A percentile compares a stretch with the other conserved stretches of the same genome.
Evolutionary conservation across 2,888 invertebrate species (phyloP).

Genomic region (Brachynemurus nebulosus): DNA sequence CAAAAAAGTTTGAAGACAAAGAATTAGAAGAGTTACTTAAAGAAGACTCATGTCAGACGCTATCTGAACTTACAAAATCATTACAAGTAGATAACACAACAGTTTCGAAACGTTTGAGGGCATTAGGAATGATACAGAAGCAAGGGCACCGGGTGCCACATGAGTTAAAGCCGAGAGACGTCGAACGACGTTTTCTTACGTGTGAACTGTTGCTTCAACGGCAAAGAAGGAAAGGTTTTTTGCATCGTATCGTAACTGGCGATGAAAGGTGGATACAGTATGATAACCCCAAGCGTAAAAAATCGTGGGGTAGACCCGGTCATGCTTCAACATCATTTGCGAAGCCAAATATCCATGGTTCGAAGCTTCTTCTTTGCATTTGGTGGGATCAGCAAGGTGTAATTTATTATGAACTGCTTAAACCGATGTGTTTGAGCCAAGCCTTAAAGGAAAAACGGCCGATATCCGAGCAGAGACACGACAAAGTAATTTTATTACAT

Average conservation of each 20-base stretch:
- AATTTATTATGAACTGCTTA: neutral
- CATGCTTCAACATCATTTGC: constrained; percentile 17
- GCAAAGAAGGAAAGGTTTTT: constrained; percentile 6
- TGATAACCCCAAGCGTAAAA: no score
- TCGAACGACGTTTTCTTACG: neutral
- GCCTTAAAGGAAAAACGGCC: constrained; percentile 14
- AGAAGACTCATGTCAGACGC: no score
- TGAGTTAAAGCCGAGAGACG: constrained; percentile 2
- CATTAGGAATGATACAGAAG: no score
- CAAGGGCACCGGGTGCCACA: no score
- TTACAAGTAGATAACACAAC: no score
- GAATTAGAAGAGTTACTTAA: no score
- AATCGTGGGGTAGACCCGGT: constrained; percentile 18
- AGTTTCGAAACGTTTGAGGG: no score
- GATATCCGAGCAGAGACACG: constrained; percentile 12
- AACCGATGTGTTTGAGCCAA: constrained; percentile 13
- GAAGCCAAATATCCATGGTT: constrained; percentile 18
- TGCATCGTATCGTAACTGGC: constrained; percentile 8
- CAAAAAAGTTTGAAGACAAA: no score
- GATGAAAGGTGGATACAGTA: constrained; percentile 10
- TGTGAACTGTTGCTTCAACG: neutral
- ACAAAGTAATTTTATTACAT: neutral
- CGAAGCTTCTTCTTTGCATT: constrained; percentile 18
- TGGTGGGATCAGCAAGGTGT: constrained; percentile 16
- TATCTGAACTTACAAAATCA: no score